Conservation (phyloP, 2,888 invertebrate genomes). For the Thera obeliscata region DNA sequence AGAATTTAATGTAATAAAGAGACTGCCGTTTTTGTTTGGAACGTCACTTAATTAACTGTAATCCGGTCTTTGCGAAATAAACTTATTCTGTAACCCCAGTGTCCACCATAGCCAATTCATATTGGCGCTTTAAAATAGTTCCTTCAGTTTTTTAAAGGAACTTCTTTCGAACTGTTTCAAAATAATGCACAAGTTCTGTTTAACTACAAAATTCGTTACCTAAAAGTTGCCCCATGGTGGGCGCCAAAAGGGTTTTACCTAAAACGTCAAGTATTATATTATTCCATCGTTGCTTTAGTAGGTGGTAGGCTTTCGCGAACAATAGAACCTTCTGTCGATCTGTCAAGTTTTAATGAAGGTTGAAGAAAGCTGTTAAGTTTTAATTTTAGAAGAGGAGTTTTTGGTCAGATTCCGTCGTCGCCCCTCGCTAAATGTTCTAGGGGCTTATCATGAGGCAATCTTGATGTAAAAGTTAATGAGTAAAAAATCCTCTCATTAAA, state of each 20-base stretch:
- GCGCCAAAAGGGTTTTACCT: background rate
- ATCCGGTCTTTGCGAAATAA: constrained; percentile 46
- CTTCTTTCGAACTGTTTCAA: background rate
- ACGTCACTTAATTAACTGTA: constrained; percentile 60
- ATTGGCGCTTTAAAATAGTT: background rate
- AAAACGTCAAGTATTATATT: background rate
- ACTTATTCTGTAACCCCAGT: constrained; percentile 41
- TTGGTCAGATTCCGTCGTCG: background rate
- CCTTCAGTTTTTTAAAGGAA: background rate
- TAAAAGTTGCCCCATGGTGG: constrained; percentile 2
- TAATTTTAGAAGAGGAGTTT: constrained; percentile 3
- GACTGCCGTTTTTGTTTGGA: constrained; percentile 57
- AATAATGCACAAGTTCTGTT: background rate
- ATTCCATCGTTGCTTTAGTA: constrained; percentile 2
- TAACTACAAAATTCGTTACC: background rate
- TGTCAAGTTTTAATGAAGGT: constrained; percentile 58
- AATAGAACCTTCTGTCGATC: constrained; percentile 46
- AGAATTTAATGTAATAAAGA: constrained; percentile 61
- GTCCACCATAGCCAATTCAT: background rate
- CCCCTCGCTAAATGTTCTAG: constrained; percentile 1
- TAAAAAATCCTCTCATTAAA: constrained; percentile 2
- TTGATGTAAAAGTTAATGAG: constrained; percentile 4
- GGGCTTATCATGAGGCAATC: constrained; percentile 7
- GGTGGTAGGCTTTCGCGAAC: constrained; percentile 42
- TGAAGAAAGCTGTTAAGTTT: constrained; percentile 19